Evolutionary conservation across 2,797 vertebrate genomes (phyloP).

Genomic region (Manis javanica): DNA sequence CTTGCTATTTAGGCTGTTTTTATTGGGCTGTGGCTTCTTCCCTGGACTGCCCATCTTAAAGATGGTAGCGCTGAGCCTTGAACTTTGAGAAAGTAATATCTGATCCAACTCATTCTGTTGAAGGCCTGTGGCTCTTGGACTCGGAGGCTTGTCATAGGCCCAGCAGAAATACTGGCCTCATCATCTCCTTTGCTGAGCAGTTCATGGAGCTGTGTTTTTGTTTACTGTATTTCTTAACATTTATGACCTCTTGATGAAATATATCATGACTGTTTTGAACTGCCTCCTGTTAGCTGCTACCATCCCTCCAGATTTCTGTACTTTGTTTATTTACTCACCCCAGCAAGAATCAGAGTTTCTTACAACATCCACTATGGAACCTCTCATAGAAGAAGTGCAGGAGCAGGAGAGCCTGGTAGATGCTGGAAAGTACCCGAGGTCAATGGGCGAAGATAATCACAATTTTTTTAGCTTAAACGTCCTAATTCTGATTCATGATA

Average conservation of each 20-base stretch:
- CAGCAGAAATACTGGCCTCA: neutral
- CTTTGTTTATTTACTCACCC: neutral
- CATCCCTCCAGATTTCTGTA: neutral
- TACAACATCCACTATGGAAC: accelerated
- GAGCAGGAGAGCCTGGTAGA: neutral
- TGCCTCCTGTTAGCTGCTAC: neutral
- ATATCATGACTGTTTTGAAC: neutral
- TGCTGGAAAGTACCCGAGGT: neutral
- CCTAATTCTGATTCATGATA: neutral
- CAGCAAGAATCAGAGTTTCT: neutral
- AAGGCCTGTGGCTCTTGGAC: neutral
- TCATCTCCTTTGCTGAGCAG: neutral
- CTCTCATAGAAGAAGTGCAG: neutral
- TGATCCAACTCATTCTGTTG: neutral
- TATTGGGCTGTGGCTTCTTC: neutral
- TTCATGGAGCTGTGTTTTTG: neutral
- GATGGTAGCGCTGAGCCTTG: neutral
- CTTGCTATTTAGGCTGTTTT: neutral
- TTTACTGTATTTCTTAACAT: neutral
- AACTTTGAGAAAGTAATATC: neutral
- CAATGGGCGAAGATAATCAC: neutral
- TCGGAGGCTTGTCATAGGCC: neutral
- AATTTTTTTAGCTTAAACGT: neutral
- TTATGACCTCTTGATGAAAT: neutral
- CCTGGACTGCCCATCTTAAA: neutral